Percentiles rank a stretch among this genome's conserved stretches.
Conservation (phyloP, 2,888 invertebrate genomes). For the Megalurothrips usitatus region DNA sequence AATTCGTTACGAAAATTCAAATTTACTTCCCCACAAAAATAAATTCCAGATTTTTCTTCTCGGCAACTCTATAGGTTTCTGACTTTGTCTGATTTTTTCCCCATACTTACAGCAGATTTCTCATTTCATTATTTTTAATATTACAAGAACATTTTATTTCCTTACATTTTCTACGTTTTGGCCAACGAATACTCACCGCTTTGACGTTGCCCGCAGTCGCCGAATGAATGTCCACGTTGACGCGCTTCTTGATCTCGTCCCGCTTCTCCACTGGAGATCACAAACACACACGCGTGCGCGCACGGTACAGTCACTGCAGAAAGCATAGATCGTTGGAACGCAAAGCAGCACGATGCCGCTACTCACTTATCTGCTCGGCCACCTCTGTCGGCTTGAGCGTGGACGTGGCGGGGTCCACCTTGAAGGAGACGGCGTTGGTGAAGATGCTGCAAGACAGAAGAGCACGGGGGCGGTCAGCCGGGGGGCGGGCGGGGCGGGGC, state of each 20-base stretch:
- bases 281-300: too few relatives aligned
- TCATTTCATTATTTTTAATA: too few relatives aligned
- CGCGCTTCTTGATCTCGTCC: constrained; percentile 58
- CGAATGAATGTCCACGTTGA: constrained; percentile 64
- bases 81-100: too few relatives aligned
- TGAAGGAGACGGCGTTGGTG: constrained; percentile 70
- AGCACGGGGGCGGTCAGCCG: not conserved
- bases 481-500: not conserved
- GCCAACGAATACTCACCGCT: constrained; percentile 54
- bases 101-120: too few relatives aligned
- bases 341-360: not conserved
- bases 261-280: constrained; percentile 55
- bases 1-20: too few relatives aligned
- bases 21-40: too few relatives aligned
- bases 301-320: too few relatives aligned
- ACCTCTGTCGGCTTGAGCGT: constrained; percentile 64
- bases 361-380: constrained; percentile 60
- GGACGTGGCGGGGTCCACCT: constrained; percentile 61
- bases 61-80: too few relatives aligned
- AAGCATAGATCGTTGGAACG: too few relatives aligned
- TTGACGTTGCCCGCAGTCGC: constrained; percentile 68
- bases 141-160: too few relatives aligned
- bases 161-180: too few relatives aligned
- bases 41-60: too few relatives aligned
- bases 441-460: constrained; percentile 58